These are phyloP conservation scores for Acanthornis magna DNA, from an alignment of 2,797 vertebrate species.

Conservation along the genomic window DNA sequence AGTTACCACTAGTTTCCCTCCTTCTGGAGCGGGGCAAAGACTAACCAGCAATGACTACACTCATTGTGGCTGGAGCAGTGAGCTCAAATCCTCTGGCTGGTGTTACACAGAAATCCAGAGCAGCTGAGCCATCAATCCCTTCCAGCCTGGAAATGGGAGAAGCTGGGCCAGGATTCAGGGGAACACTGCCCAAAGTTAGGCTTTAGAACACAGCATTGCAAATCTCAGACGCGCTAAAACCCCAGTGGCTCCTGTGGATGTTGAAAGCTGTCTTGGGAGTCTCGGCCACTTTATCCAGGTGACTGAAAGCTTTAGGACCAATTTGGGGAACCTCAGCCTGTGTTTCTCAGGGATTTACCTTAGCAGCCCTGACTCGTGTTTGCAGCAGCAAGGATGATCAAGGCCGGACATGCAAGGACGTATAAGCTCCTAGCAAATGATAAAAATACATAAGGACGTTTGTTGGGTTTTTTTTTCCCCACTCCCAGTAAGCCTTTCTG, in stretches of 20 bases:
- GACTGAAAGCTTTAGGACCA: background rate
- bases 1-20: background rate
- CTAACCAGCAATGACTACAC: background rate
- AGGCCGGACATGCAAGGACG: background rate
- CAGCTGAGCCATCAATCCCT: background rate
- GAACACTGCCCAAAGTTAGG: background rate
- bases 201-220: background rate
- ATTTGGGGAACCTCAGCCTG: background rate
- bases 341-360: background rate
- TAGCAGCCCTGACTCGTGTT: background rate
- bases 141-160: background rate
- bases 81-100: background rate
- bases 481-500: background rate
- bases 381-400: background rate
- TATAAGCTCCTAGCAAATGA: background rate
- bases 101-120: background rate
- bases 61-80: accelerated
- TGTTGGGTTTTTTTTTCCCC: accelerated
- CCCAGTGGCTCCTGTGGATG: background rate
- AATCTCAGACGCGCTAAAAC: background rate
- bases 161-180: background rate
- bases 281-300: accelerated
- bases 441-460: background rate
- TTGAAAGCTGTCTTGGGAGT: background rate
- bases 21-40: accelerated